phyloP scores from a whole-genome alignment of 2,113 vertebrate species.

The Dasypus novemcinctus region DNA sequence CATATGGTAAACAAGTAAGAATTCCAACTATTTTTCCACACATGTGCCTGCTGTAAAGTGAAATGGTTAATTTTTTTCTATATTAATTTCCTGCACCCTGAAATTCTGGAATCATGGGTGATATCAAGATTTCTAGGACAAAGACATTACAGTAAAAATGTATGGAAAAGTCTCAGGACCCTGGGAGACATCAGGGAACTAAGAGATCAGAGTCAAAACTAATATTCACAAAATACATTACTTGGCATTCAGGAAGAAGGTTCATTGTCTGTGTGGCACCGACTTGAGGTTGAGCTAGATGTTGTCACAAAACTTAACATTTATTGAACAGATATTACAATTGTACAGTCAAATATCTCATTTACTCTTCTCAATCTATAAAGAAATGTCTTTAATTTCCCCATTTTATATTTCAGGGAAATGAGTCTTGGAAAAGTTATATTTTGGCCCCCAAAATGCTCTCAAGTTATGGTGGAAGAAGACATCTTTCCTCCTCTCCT shows the following conservation, averaged over 20 bases:
- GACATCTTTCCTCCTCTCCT: background rate
- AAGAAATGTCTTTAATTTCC: background rate
- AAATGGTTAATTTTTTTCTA: background rate
- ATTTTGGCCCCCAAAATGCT: background rate
- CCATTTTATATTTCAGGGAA: background rate
- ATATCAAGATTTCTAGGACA: background rate
- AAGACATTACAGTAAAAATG: background rate
- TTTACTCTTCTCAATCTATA: background rate
- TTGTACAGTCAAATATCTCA: background rate
- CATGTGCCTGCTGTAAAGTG: background rate
- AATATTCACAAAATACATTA: background rate
- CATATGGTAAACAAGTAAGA: background rate
- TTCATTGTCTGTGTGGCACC: background rate
- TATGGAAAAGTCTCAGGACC: background rate
- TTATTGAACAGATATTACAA: background rate
- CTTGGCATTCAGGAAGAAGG: background rate
- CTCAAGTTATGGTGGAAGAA: background rate
- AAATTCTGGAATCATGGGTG: background rate
- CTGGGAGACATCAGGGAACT: background rate
- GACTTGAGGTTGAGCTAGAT: background rate
- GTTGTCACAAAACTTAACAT: background rate
- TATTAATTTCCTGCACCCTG: background rate
- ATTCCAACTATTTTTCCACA: background rate
- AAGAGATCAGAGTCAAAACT: background rate
- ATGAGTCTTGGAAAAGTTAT: background rate